Evolutionary conservation across 2,113 vertebrate genomes (phyloP), one percentile per base, ranked within the genome.

Genomic region (Gnathochromis pfefferi): DNA sequence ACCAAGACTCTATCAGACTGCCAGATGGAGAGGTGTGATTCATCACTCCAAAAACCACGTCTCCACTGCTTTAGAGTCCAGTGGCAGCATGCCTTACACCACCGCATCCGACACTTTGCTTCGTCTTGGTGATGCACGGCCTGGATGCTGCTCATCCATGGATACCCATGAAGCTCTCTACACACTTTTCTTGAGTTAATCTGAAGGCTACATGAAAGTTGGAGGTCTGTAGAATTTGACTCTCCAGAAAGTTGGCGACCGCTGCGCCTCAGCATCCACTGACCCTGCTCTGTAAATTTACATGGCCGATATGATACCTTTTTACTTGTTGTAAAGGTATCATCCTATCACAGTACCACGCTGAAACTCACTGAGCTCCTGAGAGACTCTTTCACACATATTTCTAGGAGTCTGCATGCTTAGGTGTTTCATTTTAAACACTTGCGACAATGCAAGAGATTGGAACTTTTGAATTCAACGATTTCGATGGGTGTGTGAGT

Each of bases 11-110:
- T 35, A 65, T 38, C 33, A 13, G 4, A 38, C 6, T 65, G 33
- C 3, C 60, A 65, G 33, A 65, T 38, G 19, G 10, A 65, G 60
- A 65, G 19, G 33, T 65, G 19, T 8, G 6, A 65, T 65, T 65
- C 33, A 65, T 65, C 19, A 65, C 33, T 38, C 19, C 19, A 38
- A 65, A 65, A 35, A 65, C 0, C 60, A 65, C 1, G 0, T 38
- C 0, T 1, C 60, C 60, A 65, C 60, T 38, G 10, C 17, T 38
- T 65, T 65, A 65, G 60, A 65, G 19, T 65, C 60, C 60, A 65
- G 60, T 21, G 33, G 3, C 60, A n/a, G 4, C 19, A 12, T 38
- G 3, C 19, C 11, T 21, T 65, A 21, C 33, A 65, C 10, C 33
- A 21, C 60, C 2, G 33, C 7, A 38, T 65, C 0, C 0, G 4